A percentile compares a stretch with the other conserved stretches of the same genome.
phyloP scores from a whole-genome alignment of 1,140 invertebrate genomes.

The Hyles vespertilio region DNA sequence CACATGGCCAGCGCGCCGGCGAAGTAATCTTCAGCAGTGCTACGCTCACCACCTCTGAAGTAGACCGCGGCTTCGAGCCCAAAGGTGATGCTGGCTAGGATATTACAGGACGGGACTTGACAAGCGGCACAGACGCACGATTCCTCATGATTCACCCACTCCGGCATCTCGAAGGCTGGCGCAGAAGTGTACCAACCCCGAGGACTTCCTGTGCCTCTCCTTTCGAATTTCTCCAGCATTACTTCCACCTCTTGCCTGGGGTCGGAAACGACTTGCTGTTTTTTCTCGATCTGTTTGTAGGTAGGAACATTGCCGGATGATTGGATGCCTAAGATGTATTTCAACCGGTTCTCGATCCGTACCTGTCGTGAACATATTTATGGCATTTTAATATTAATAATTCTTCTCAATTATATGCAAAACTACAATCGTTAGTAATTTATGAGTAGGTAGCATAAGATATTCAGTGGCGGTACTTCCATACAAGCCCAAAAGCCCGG shows the following conservation, averaged over 20 bases:
- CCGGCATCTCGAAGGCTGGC: constrained; percentile 33
- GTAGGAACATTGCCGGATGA: constrained; percentile 24
- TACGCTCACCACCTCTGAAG: constrained; percentile 39
- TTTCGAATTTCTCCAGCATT: constrained; percentile 39
- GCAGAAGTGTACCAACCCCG: constrained; percentile 23
- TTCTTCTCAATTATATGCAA: too few relatives aligned
- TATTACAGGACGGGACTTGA: constrained; percentile 18
- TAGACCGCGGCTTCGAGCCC: constrained; percentile 47
- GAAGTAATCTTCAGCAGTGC: constrained; percentile 53
- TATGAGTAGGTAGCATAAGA: too few relatives aligned
- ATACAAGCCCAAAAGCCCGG: too few relatives aligned
- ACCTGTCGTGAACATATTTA: constrained; percentile 30
- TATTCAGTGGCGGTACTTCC: background rate
- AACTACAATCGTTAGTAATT: too few relatives aligned
- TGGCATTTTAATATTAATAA: background rate
- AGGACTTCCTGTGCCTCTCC: constrained; percentile 27
- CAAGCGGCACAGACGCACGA: constrained; percentile 45
- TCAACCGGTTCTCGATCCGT: constrained; percentile 49
- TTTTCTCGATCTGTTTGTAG: constrained; percentile 6
- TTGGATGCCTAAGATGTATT: constrained; percentile 46
- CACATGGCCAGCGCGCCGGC: constrained; percentile 35
- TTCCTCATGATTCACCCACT: constrained; percentile 32
- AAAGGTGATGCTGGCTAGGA: constrained; percentile 28
- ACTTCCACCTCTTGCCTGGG: constrained; percentile 39
- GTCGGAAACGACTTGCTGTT: constrained; percentile 22